Conservation (phyloP, 2,797 vertebrate genomes). For the Meda fulgida region DNA sequence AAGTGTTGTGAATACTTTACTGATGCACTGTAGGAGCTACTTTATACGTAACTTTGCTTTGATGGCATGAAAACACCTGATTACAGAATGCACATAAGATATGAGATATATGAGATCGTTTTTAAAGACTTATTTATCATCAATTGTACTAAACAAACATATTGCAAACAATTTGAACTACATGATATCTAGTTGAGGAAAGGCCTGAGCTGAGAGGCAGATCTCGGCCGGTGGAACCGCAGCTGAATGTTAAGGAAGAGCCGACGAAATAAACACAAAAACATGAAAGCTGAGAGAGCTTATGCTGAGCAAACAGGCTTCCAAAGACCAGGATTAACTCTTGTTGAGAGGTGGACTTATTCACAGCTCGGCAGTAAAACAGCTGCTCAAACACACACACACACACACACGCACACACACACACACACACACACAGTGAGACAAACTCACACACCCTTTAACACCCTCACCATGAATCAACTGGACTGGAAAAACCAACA, state of each 20-base stretch:
- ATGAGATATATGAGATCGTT: neutral
- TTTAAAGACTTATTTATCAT: neutral
- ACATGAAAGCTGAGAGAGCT: conserved; percentile 43
- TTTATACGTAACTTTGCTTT: neutral
- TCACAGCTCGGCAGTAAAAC: conserved; percentile 68
- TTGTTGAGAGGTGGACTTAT: conserved; percentile 66
- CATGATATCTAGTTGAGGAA: neutral
- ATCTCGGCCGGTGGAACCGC: neutral
- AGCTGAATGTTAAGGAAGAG: conserved; percentile 34
- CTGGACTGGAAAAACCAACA: conserved; percentile 84
- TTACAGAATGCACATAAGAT: neutral
- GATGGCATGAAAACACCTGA: neutral
- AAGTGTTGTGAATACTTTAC: no score
- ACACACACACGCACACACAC: no score
- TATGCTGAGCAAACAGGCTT: conserved; percentile 62
- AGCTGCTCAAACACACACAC: conserved; percentile 67
- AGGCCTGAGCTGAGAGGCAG: neutral
- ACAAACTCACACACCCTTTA: conserved; percentile 56
- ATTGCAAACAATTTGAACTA: neutral
- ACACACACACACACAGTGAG: conserved; percentile 27
- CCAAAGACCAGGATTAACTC: conserved; percentile 67
- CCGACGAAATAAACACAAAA: conserved; percentile 38
- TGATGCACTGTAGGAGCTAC: no score
- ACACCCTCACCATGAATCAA: conserved; percentile 78
- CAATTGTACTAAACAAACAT: neutral